These are phyloP conservation scores for Gorsachius magnificus DNA, from an alignment of 2,797 vertebrate genomes.

Conservation along the genomic window DNA sequence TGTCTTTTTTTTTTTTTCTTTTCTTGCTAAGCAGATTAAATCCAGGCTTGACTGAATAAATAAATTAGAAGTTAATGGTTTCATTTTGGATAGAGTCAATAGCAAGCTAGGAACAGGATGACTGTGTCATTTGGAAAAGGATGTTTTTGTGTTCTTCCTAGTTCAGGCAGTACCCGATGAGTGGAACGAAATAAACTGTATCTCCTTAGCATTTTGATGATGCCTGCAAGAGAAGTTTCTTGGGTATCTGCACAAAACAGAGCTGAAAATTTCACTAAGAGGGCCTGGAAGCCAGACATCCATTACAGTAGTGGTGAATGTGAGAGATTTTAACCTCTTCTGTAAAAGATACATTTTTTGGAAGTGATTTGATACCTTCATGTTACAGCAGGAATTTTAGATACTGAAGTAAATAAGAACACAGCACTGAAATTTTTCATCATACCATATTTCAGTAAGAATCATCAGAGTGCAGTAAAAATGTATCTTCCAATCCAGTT, in stretches of 20 bases:
- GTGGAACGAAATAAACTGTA: not conserved
- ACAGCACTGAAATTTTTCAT: not conserved
- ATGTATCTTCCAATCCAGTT: not conserved
- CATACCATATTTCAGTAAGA: not conserved
- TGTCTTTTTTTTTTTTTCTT: not conserved
- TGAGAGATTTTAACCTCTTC: not conserved
- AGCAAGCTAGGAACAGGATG: not conserved
- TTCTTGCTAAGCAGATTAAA: not conserved
- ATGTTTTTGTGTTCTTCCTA: not conserved
- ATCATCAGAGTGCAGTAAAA: not conserved
- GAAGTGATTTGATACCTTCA: not conserved
- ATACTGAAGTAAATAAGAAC: not conserved
- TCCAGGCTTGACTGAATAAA: not conserved
- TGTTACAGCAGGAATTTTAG: not conserved
- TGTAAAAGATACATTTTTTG: not conserved
- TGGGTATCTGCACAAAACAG: not conserved
- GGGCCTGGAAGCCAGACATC: not conserved
- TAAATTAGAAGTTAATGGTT: constrained; percentile 17
- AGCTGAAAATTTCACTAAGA: not conserved
- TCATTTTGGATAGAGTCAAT: not conserved
- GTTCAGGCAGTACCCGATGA: not conserved
- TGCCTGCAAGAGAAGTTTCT: not conserved
- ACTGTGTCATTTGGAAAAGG: not conserved
- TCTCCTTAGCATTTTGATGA: not conserved
- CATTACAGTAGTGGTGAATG: not conserved